These are phyloP conservation scores for Strigamia maritima DNA, from an alignment of 2,888 invertebrate species.

Conservation along the genomic window DNA sequence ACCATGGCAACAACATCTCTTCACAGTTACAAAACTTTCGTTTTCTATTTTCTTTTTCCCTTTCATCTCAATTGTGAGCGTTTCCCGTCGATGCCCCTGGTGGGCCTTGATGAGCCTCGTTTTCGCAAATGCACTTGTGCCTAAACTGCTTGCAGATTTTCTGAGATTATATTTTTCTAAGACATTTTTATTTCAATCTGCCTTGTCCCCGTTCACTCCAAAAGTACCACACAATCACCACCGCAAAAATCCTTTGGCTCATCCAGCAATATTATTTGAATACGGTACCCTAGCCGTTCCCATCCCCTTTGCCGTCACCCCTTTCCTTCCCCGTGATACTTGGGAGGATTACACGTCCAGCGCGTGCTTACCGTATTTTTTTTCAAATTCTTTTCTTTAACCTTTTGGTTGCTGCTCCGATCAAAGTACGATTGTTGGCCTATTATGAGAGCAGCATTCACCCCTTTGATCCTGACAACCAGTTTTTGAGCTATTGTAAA, in stretches of 20 bases:
- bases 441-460: not conserved
- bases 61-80: not conserved
- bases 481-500: not conserved
- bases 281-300: not conserved
- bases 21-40: constrained; percentile 18
- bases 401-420: constrained; percentile 21
- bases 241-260: not conserved
- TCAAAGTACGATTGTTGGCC: constrained; percentile 10
- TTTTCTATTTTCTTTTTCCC: not conserved
- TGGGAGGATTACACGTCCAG: constrained; percentile 11
- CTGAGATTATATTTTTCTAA: not conserved
- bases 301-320: not conserved
- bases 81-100: constrained; percentile 1
- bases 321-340: not conserved
- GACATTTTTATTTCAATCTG: not conserved
- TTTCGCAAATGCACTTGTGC: constrained; percentile 11
- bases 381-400: not conserved
- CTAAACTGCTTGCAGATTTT: constrained; percentile 7
- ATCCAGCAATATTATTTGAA: not conserved
- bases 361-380: constrained; percentile 9
- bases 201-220: not conserved
- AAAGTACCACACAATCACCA: not conserved
- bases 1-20: constrained; percentile 9
- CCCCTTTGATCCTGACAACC: constrained; percentile 24
- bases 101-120: constrained; percentile 21